Evolutionary conservation across 2,888 invertebrate genomes (phyloP).

Genomic region (Lochmaea crataegi): DNA sequence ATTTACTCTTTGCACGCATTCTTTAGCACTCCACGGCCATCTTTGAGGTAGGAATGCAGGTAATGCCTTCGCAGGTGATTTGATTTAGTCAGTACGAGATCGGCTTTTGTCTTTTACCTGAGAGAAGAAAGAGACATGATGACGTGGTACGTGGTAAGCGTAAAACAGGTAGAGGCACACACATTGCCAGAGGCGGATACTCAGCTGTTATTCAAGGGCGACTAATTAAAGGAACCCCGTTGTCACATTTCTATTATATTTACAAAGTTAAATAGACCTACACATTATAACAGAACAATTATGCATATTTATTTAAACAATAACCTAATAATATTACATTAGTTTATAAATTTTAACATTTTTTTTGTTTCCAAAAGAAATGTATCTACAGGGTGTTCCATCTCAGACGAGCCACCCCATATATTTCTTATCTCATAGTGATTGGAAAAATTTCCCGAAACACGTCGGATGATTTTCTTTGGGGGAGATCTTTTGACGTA

Average conservation of each 20-base stretch:
- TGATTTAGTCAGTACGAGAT: conserved; percentile 45
- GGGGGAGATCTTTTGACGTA: no score
- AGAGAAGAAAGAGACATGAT: conserved; percentile 38
- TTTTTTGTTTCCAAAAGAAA: no score
- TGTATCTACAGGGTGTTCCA: no score
- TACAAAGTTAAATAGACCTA: neutral
- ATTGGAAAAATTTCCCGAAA: no score
- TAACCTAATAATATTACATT: neutral
- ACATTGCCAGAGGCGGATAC: conserved; percentile 8
- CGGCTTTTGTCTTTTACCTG: conserved; percentile 43
- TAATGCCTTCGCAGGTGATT: conserved; percentile 51
- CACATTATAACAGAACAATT: neutral
- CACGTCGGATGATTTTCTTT: no score
- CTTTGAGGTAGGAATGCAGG: conserved; percentile 61
- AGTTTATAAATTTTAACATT: no score
- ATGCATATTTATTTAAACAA: neutral
- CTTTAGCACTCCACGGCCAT: conserved; percentile 59
- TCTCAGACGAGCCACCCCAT: no score
- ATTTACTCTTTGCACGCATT: conserved; percentile 60
- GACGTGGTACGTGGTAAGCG: conserved; percentile 40
- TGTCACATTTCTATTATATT: neutral
- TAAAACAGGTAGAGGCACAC: conserved; percentile 33
- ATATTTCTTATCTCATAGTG: no score
- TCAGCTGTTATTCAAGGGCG: conserved; percentile 4
- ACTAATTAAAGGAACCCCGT: conserved; percentile 7